Percentiles rank a stretch among this genome's conserved stretches.
phyloP scores from a whole-genome alignment of 64 coral and sea anemone genomes.

The Astreopora myriophthalma region DNA sequence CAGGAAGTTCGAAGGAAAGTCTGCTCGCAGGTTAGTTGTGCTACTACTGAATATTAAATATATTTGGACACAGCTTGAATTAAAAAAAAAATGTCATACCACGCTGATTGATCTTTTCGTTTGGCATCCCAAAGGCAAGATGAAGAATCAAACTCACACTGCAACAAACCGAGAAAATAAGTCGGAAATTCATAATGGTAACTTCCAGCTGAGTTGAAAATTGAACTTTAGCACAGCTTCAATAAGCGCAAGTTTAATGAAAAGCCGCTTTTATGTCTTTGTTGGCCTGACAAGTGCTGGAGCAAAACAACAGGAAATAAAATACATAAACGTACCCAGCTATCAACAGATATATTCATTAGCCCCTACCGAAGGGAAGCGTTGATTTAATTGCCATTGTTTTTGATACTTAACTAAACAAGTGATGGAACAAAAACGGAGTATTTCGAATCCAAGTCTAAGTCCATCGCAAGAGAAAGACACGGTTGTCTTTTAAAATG shows the following conservation, averaged over 20 bases:
- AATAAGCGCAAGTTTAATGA: background rate
- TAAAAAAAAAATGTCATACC: background rate
- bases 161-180: background rate
- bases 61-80: background rate
- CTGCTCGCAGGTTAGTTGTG: too few relatives aligned
- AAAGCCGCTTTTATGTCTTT: background rate
- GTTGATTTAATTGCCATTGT: background rate
- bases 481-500: too few relatives aligned
- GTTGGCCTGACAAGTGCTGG: background rate
- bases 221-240: background rate
- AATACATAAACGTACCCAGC: background rate
- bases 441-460: too few relatives aligned
- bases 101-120: background rate
- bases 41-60: too few relatives aligned
- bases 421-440: too few relatives aligned
- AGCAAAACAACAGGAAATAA: background rate
- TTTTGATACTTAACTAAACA: background rate
- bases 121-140: background rate
- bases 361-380: background rate
- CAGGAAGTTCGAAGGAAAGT: too few relatives aligned
- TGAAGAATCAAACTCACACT: background rate
- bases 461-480: too few relatives aligned
- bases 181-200: background rate
- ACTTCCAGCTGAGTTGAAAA: background rate
- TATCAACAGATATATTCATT: background rate